Percentiles rank a stretch among this genome's conserved stretches.
phyloP scores from a whole-genome alignment of 2,797 vertebrate genomes.

The Crocodylus rhombifer region DNA sequence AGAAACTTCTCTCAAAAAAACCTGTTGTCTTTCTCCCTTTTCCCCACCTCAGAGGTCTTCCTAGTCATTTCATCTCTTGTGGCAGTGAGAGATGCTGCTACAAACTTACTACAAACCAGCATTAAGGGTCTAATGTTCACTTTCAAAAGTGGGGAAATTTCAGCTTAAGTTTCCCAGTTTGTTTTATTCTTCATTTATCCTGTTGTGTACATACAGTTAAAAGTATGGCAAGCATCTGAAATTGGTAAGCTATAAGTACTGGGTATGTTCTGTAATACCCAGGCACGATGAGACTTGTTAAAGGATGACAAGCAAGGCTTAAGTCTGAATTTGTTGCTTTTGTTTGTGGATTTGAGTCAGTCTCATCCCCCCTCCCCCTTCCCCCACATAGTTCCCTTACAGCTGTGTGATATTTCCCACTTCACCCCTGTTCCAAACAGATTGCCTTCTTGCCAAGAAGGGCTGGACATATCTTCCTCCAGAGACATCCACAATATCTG shows the following conservation, averaged over 20 bases:
- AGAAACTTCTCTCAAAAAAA: not conserved
- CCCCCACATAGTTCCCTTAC: not conserved
- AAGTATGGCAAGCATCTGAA: slow-evolving; percentile 34
- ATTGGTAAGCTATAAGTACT: slow-evolving; percentile 35
- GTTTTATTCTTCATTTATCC: slow-evolving; percentile 55
- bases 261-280: not conserved
- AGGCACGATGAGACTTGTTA: slow-evolving; percentile 14
- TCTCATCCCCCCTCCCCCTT: not conserved
- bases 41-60: slow-evolving; percentile 17
- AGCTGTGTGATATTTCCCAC: not conserved
- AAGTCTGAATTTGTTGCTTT: not conserved
- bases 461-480: not conserved
- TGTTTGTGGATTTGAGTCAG: not conserved
- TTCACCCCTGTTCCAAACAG: not conserved
- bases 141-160: slow-evolving; percentile 69
- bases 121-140: slow-evolving; percentile 69
- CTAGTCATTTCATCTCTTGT: slow-evolving; percentile 35
- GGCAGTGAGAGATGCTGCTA: slow-evolving; percentile 67
- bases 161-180: slow-evolving; percentile 44
- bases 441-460: not conserved
- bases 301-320: not conserved
- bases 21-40: slow-evolving; percentile 27
- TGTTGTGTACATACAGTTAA: not conserved
- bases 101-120: slow-evolving; percentile 62
- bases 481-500: not conserved